Conservation (phyloP, 2,888 invertebrate species). For the Drosophila histrio region DNA sequence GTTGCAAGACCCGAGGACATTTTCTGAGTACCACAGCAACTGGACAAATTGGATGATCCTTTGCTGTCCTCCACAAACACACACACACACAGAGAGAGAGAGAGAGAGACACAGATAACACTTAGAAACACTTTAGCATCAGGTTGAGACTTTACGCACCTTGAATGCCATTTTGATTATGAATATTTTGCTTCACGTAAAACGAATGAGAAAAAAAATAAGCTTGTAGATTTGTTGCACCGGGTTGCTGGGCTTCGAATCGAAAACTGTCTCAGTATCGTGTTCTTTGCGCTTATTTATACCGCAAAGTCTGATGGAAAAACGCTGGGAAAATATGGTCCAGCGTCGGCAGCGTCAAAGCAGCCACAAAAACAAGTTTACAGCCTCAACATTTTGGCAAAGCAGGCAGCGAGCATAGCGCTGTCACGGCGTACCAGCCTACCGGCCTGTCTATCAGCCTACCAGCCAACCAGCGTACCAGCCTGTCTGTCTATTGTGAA, state of each 20-base stretch:
- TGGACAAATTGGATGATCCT: not conserved
- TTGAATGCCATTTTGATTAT: constrained; percentile 73
- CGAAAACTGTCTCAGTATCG: constrained; percentile 73
- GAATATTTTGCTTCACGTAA: constrained; percentile 18
- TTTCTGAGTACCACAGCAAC: not conserved
- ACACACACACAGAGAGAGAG: constrained; percentile 6
- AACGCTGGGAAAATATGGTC: constrained; percentile 55
- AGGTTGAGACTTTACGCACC: constrained; percentile 61
- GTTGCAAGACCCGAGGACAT: not conserved
- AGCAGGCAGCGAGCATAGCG: constrained; percentile 19
- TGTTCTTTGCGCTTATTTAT: constrained; percentile 77
- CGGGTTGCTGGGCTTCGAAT: constrained; percentile 49
- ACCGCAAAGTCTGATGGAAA: constrained; percentile 42
- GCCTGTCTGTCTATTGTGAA: constrained; percentile 40
- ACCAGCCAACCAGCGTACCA: not conserved
- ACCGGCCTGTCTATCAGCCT: not conserved
- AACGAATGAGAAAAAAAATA: constrained; percentile 44
- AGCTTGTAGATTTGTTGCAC: constrained; percentile 25
- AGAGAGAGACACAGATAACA: not conserved
- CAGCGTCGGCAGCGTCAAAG: constrained; percentile 24
- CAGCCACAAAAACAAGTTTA: constrained; percentile 64
- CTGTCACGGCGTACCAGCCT: not conserved
- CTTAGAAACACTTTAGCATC: constrained; percentile 9
- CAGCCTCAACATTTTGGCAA: constrained; percentile 21
- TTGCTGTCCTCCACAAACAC: not conserved